Evolutionary conservation across 1,140 invertebrate species (phyloP).

Genomic region (Ceratina calcarata): DNA sequence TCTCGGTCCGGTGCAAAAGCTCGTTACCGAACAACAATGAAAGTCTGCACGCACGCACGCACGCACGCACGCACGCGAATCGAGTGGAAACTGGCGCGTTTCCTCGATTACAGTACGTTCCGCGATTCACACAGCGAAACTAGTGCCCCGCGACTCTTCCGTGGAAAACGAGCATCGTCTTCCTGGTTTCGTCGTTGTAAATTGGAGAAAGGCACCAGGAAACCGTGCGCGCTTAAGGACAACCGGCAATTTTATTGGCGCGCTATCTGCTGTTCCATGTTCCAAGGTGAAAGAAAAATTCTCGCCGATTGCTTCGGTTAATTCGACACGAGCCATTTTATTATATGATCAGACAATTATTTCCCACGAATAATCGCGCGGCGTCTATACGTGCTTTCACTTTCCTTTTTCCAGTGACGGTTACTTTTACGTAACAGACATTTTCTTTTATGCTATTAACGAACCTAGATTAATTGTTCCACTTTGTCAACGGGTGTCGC

Average conservation of each 20-base stretch:
- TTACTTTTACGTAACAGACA: no score
- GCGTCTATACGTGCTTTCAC: no score
- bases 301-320: background rate
- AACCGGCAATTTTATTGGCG: background rate
- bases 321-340: background rate
- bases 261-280: no score
- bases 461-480: no score
- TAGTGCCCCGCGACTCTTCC: conserved; percentile 3
- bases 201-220: conserved; percentile 39
- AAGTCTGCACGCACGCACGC: no score
- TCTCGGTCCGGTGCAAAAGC: no score
- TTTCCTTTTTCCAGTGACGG: no score
- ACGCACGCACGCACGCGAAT: background rate
- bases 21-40: background rate
- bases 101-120: background rate
- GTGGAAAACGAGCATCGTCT: conserved; percentile 20
- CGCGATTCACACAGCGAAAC: background rate
- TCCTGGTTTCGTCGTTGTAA: conserved; percentile 30
- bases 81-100: conserved; percentile 4
- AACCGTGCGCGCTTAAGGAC: background rate
- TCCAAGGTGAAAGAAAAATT: background rate
- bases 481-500: no score
- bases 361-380: no score
- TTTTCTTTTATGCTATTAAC: no score
- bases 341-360: no score